Evolutionary conservation across 2,888 invertebrate genomes (phyloP), one percentile per base, ranked within the genome.

Genomic region (Melikaiella ostensackeni): DNA sequence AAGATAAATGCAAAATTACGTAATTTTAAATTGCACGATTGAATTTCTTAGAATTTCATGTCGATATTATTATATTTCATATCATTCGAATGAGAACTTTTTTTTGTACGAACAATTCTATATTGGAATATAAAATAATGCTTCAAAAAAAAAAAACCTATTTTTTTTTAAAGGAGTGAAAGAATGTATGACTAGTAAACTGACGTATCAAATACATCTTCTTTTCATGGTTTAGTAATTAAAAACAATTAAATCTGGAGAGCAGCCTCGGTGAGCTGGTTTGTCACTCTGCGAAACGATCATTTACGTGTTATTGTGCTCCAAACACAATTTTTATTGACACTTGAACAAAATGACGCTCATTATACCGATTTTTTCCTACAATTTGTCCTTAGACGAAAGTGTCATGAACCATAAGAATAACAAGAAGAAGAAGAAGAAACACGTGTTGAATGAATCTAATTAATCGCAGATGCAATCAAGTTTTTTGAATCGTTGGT

Each of bases 1-100:
- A 27, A 11, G 66, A 70, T 42, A 46, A 24, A 46, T 19, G 59
- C 59, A 59, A 59, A 27, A 27, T 59, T 59, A 16, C 16, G 59
- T 59, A 27, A 59, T 59, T 59, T 59, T 16, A 70, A 70, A 70
- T 70, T 70, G 16, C 8, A 24, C 27, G 27, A 38, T 35, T 70
- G 27, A 50, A 70, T 70, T 70, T n/a, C 16, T 30, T 19, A 7
- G 27, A 59, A 59, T 27, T 27, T 59, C 16, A 13, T 1, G 6
- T 21, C 13, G 27, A 59, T 27, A 59, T 11, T 13, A 24, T 59
- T 59, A 24, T 24, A 27, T 11, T 59, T 2, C 21, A 55, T 55
- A 16, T 27, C 2, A 59, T 27, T 59, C 24, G 13, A 16, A 13
- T 59, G 9, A 0, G 9, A 21, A 59, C 27, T 27, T 16, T 27